Percentiles rank a stretch among this genome's conserved stretches.
These are phyloP conservation scores for Aurelia sp. DNA, from an alignment of 30 jellyfish, hydroid and myxozoan species.

Conservation along the genomic window DNA sequence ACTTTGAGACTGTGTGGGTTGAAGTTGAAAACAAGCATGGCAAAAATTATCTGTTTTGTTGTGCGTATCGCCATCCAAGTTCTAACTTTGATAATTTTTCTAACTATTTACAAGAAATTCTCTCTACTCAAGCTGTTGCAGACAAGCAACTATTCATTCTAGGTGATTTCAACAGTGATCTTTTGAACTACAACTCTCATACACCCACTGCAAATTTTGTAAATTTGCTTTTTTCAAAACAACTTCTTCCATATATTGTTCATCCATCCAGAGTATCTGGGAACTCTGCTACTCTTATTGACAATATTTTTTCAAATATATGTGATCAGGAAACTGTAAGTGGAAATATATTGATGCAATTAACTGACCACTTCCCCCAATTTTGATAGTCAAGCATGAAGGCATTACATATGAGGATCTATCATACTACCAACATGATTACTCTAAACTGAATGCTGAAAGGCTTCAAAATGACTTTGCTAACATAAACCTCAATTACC, in stretches of 20 bases:
- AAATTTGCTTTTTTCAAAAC: constrained; percentile 6
- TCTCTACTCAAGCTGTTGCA: background rate
- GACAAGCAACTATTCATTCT: constrained; percentile 2
- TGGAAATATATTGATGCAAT: constrained; percentile 17
- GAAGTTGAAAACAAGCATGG: too few species aligned
- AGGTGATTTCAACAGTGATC: constrained; percentile 6
- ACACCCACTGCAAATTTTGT: background rate
- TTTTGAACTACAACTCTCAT: background rate
- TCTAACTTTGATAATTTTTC: too few species aligned
- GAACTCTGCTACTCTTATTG: too few species aligned
- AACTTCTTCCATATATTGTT: background rate
- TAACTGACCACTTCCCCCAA: background rate
- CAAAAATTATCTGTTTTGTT: too few species aligned
- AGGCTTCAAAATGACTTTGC: background rate
- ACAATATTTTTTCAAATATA: background rate
- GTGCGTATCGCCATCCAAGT: too few species aligned
- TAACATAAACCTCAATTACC: background rate
- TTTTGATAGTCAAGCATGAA: background rate
- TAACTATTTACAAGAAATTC: background rate
- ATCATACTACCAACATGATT: background rate
- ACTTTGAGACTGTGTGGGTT: too few species aligned
- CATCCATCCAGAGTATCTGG: background rate
- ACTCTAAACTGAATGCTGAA: constrained; percentile 4
- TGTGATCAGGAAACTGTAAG: constrained; percentile 18
- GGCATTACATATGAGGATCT: too few species aligned